Percentiles rank a stretch among this genome's conserved stretches.
Conservation (phyloP, 2,888 invertebrate species). For the Chalcosyrphus nemorum region DNA sequence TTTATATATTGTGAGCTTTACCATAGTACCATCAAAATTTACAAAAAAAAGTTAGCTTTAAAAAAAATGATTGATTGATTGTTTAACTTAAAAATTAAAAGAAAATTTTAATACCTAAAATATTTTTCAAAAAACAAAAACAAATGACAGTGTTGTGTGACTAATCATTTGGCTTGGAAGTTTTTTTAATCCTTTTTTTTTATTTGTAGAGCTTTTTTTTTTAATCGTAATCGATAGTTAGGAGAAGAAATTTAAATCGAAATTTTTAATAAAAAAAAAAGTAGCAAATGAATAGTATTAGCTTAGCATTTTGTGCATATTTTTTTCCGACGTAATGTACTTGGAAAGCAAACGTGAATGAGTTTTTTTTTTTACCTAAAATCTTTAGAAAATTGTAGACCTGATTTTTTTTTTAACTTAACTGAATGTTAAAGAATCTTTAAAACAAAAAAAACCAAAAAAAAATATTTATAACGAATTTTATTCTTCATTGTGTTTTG, state of each 20-base stretch:
- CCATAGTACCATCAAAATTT: constrained; percentile 63
- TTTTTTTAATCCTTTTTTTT: constrained; percentile 28
- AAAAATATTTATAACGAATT: constrained; percentile 75
- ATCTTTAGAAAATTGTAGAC: constrained; percentile 31
- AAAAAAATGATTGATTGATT: constrained; percentile 30
- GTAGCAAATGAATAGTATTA: constrained; percentile 47
- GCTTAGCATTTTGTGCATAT: constrained; percentile 68
- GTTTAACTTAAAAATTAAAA: constrained; percentile 44
- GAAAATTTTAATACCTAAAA: constrained; percentile 23
- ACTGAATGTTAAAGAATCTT: constrained; percentile 71
- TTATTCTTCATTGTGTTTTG: constrained; percentile 82
- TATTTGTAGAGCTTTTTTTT: constrained; percentile 43
- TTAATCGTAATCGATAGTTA: constrained; percentile 36
- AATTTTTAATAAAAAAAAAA: background rate
- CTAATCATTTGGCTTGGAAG: constrained; percentile 74
- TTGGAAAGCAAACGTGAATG: constrained; percentile 69
- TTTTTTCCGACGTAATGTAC: constrained; percentile 63
- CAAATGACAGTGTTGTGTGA: constrained; percentile 74
- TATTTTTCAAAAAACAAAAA: constrained; percentile 21
- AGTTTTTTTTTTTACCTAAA: constrained; percentile 20
- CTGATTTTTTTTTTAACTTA: constrained; percentile 28
- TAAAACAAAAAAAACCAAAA: constrained; percentile 66
- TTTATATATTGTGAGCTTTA: constrained; percentile 64
- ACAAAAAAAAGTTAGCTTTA: constrained; percentile 29
- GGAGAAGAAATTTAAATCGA: constrained; percentile 35